phyloP scores from a whole-genome alignment of 2,888 invertebrate genomes.

The Vannuccia rotundouncinata region DNA sequence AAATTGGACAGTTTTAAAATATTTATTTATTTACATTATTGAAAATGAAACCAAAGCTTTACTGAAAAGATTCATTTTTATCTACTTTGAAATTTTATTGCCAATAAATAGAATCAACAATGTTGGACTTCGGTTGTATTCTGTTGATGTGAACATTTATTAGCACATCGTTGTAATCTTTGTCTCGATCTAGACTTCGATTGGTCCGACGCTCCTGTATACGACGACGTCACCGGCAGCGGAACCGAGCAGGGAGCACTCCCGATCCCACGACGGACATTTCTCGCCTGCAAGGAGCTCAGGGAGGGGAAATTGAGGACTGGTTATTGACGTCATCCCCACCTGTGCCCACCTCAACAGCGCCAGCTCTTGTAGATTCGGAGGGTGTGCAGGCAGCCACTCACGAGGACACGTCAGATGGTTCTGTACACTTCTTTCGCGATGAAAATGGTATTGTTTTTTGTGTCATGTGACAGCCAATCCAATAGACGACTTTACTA shows the following conservation, averaged over 20 bases:
- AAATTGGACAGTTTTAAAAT: too few relatives aligned
- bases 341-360: neutral
- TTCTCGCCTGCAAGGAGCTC: neutral
- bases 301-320: too few relatives aligned
- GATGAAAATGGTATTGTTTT: conserved; percentile 77
- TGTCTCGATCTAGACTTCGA: too few relatives aligned
- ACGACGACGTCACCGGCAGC: neutral
- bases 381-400: conserved; percentile 45
- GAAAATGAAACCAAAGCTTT: too few relatives aligned
- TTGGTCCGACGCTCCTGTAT: neutral
- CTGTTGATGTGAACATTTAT: neutral
- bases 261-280: neutral
- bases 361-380: neutral
- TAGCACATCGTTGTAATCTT: too few relatives aligned
- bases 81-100: too few relatives aligned
- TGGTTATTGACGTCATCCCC: neutral
- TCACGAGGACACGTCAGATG: conserved; percentile 74
- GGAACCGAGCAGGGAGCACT: neutral
- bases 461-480: too few relatives aligned
- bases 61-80: too few relatives aligned
- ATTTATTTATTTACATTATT: too few relatives aligned
- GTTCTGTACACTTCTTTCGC: conserved; percentile 76
- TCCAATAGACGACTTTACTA: too few relatives aligned
- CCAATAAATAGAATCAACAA: too few relatives aligned
- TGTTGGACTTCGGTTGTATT: too few relatives aligned